Conservation (phyloP, 1,140 invertebrate species). For the Leptonema lineaticorne region DNA sequence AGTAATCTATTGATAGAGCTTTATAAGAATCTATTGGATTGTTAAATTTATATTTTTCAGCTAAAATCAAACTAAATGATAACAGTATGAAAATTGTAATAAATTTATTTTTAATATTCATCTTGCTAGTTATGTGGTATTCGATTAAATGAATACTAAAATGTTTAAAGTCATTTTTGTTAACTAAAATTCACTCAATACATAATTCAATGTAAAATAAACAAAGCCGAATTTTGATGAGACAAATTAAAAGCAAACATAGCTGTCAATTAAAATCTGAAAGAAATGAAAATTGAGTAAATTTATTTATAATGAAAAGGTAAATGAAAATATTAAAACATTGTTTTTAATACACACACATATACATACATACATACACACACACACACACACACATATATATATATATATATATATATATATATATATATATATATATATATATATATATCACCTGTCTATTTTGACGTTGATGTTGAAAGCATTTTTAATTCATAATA, state of each 20-base stretch:
- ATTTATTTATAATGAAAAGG: too few relatives aligned
- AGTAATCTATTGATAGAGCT: slow-evolving; percentile 32
- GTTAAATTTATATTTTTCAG: background rate
- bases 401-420: too few relatives aligned
- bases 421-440: too few relatives aligned
- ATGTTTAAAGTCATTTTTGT: background rate
- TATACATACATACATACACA: too few relatives aligned
- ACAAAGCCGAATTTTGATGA: too few relatives aligned
- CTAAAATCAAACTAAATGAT: background rate
- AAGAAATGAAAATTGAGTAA: too few relatives aligned
- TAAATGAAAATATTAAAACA: background rate
- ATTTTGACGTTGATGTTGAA: too few relatives aligned
- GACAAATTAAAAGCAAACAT: background rate
- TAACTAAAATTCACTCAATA: background rate
- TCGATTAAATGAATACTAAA: background rate
- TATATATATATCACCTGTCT: too few relatives aligned
- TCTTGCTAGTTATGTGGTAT: background rate
- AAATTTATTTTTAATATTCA: background rate
- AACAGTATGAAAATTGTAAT: background rate
- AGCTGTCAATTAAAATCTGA: background rate
- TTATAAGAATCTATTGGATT: background rate
- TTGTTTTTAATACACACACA: too few relatives aligned
- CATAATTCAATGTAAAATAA: too few relatives aligned
- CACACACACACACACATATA: too few relatives aligned
- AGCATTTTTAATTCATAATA: too few relatives aligned